phyloP scores from a whole-genome alignment of 2,113 vertebrate species.

The Taurulus bubalis region DNA sequence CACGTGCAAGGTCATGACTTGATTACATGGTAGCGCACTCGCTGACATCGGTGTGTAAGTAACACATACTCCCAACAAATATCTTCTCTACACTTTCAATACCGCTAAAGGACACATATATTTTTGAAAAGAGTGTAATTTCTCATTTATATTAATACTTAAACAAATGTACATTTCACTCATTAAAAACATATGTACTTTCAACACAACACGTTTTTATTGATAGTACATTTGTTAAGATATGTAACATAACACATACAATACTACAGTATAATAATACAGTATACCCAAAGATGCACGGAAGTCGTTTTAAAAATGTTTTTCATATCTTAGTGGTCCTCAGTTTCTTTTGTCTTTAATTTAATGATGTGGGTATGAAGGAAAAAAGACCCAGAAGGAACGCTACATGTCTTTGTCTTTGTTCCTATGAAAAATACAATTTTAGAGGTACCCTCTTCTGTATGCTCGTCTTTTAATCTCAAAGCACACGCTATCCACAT shows the following conservation, averaged over 20 bases:
- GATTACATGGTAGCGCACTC: slow-evolving; percentile 74
- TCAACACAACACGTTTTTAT: background rate
- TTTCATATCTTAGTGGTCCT: slow-evolving; percentile 7
- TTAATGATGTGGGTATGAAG: slow-evolving; percentile 41
- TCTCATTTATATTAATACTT: background rate
- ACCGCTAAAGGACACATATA: background rate
- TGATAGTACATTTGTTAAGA: background rate
- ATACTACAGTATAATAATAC: background rate
- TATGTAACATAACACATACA: background rate
- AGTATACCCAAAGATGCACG: background rate
- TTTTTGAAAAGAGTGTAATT: background rate
- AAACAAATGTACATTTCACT: background rate
- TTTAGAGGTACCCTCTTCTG: slow-evolving; percentile 11
- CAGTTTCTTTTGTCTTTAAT: slow-evolving; percentile 40
- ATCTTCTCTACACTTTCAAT: slow-evolving; percentile 28
- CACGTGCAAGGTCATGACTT: slow-evolving; percentile 71
- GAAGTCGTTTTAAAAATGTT: slow-evolving; percentile 16
- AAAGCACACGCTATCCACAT: background rate
- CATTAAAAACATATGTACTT: background rate
- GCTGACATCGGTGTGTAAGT: slow-evolving; percentile 61
- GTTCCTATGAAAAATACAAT: background rate
- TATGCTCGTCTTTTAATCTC: slow-evolving; percentile 1
- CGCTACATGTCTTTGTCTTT: slow-evolving; percentile 22
- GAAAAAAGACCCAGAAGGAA: slow-evolving; percentile 15
- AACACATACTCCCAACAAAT: slow-evolving; percentile 44